These are phyloP conservation scores for Perdita meconis DNA, from an alignment of 2,888 invertebrate species.

Conservation along the genomic window DNA sequence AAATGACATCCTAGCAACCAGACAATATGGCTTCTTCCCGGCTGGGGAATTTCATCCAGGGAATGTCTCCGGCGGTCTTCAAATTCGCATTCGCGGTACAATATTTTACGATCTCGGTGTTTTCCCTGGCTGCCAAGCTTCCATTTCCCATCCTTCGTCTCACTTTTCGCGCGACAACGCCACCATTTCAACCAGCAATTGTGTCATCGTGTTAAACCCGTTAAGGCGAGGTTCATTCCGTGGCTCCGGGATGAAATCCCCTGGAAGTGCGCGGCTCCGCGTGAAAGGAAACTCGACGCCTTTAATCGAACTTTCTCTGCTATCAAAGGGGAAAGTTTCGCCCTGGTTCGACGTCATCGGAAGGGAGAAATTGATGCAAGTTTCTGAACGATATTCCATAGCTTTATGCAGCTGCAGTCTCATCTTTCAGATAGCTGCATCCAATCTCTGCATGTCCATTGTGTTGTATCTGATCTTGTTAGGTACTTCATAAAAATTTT, in stretches of 20 bases:
- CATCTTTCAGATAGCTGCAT: no score
- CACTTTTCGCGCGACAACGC: conserved; percentile 22
- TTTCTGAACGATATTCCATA: neutral
- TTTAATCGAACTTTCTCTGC: conserved; percentile 46
- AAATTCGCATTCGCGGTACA: conserved; percentile 20
- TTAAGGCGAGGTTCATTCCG: conserved; percentile 18
- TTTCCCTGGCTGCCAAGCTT: conserved; percentile 30
- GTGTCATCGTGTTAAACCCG: conserved; percentile 26
- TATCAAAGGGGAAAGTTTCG: conserved; percentile 22
- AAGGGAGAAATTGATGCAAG: conserved; percentile 4
- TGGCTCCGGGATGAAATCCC: neutral
- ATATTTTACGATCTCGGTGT: conserved; percentile 38
- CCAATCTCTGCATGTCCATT: no score
- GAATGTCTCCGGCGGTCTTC: conserved; percentile 17
- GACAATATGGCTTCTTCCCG: conserved; percentile 4
- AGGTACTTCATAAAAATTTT: no score
- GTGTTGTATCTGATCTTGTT: no score
- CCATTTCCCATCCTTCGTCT: conserved; percentile 30
- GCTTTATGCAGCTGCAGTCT: no score
- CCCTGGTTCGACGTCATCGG: neutral
- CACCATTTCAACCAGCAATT: conserved; percentile 6
- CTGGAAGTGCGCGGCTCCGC: neutral
- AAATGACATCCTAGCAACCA: no score
- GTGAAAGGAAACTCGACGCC: conserved; percentile 3
- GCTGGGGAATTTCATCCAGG: conserved; percentile 21